A percentile compares a stretch with the other conserved stretches of the same genome.
Evolutionary conservation across 2,113 vertebrate genomes (phyloP).

Genomic region (Pycnonotus jocosus): DNA sequence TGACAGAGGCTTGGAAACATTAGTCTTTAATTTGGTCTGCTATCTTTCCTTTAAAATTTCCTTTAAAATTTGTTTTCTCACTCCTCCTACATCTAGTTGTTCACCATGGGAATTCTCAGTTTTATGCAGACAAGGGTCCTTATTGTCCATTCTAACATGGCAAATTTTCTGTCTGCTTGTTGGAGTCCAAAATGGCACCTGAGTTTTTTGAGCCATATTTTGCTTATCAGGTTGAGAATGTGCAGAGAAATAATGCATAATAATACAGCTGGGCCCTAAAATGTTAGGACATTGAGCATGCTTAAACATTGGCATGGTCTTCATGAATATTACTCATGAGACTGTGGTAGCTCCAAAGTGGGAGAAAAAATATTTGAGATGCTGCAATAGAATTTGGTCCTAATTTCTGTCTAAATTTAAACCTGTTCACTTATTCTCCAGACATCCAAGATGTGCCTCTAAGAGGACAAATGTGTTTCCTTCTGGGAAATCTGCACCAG

Average conservation of each 20-base stretch:
- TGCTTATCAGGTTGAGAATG: not conserved
- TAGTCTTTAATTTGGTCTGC: not conserved
- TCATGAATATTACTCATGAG: not conserved
- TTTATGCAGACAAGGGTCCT: not conserved
- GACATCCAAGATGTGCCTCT: not conserved
- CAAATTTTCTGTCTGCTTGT: not conserved
- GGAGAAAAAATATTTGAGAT: not conserved
- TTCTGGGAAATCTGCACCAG: not conserved
- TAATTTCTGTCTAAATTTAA: not conserved
- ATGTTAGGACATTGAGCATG: not conserved
- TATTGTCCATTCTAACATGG: not conserved
- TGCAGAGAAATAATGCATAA: not conserved
- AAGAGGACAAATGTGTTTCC: not conserved
- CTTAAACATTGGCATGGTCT: not conserved
- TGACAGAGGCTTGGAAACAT: constrained; percentile 27
- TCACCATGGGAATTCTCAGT: not conserved
- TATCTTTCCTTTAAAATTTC: not conserved
- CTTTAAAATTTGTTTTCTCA: not conserved
- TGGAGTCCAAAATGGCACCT: not conserved
- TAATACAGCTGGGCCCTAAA: not conserved
- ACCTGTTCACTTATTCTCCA: not conserved
- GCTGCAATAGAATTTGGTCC: not conserved
- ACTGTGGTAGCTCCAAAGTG: not conserved
- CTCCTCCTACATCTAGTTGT: not conserved
- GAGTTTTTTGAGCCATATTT: not conserved